Percentiles rank a stretch among this genome's conserved stretches.
Conservation (phyloP, 2,113 vertebrate species). For the Cyphotilapia sp. region DNA sequence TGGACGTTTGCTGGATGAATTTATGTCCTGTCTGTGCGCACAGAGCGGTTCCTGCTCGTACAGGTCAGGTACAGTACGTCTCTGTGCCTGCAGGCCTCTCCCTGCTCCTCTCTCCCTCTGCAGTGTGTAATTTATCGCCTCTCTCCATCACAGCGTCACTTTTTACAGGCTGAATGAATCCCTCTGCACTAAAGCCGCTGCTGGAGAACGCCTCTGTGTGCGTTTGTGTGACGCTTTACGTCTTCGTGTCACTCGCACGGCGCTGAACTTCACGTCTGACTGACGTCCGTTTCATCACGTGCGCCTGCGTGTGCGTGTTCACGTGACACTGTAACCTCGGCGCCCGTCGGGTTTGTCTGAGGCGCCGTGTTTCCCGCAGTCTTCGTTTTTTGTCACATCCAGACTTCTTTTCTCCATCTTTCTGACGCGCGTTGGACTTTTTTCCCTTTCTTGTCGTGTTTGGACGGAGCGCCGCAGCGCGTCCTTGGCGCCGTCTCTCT, state of each 20-base stretch:
- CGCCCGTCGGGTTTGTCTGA: neutral
- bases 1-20: neutral
- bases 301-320: neutral
- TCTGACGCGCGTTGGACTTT: neutral
- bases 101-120: neutral
- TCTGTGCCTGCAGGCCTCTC: neutral
- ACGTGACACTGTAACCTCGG: neutral
- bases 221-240: neutral
- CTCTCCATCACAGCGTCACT: neutral
- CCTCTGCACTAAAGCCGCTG: neutral
- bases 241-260: neutral
- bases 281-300: neutral
- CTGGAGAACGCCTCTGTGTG: neutral
- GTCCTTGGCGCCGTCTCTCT: neutral
- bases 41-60: neutral
- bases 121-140: slow-evolving; percentile 26
- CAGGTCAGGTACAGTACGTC: neutral
- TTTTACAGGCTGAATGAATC: slow-evolving; percentile 17
- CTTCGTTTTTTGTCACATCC: neutral
- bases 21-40: neutral
- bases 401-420: neutral
- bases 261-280: neutral
- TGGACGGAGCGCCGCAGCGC: neutral
- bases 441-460: neutral
- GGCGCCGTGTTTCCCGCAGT: neutral